Evolutionary conservation across 2,888 invertebrate genomes (phyloP), one percentile per base, ranked within the genome.

Genomic region (Pinctada fucata): DNA sequence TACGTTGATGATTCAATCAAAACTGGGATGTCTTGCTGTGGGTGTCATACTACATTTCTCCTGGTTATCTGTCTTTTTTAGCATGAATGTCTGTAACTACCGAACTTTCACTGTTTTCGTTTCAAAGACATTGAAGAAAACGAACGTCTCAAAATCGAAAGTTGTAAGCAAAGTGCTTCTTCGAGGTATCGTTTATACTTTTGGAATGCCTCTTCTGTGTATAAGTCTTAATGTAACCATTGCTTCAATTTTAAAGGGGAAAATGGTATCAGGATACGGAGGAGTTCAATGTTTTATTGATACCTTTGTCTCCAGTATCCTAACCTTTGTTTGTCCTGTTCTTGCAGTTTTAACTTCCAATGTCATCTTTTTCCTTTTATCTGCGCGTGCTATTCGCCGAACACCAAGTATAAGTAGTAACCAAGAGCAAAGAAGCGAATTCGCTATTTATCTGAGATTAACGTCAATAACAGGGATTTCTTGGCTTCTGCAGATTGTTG

Each of bases 281-380:
- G 68, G 47, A 45, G 13, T 31, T 13, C 16, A 68, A 4, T 68
- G 68, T 47, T 68, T 68, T 47, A 47, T 68, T 10, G 16, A 13
- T 47, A 47, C 4, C 13, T 51, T 5, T n/a, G 6, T 50, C 6
- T n/a, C 51, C 6, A 48, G 3, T 48, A 50, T 71, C 3, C 16
- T 71, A 8, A 48, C 71, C 45, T 71, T 71, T 49, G 8, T 71
- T 71, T 3, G 49, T 13, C 71, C 71, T 13, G 52, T 71, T 49
- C 10, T 50, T 6, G 13, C 45, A 8, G 31, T 71, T 48, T 51
- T 13, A n/a, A 10, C 51, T n/a, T 16, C 52, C 4, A 71, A 71
- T 50, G 51, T 71, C 1, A 13, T 48, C 51, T 71, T 71, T 51
- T 71, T 71, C 31, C 13, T 52, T 4, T 49, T 16, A 3, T 13